Evolutionary conservation across 2,113 vertebrate genomes (phyloP), one percentile per base, ranked within the genome.

Genomic region (Chloropsis cyanopogon): DNA sequence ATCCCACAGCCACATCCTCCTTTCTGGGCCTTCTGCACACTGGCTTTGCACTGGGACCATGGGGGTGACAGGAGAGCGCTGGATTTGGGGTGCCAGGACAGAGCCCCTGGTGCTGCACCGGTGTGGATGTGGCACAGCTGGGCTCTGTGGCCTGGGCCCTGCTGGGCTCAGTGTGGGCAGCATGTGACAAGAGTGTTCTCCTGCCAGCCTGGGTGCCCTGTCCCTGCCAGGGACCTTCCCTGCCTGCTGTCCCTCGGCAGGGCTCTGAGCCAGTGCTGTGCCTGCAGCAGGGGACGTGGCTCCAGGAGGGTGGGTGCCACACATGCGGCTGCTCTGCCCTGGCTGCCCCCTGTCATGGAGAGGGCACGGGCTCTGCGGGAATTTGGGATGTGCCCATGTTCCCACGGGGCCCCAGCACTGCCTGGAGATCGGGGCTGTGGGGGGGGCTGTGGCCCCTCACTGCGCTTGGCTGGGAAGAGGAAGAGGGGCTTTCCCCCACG

Each of bases 381-480:
- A 3, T 39, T 77, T 0, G 0, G 50, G 47, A 6, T 14, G 25
- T 73, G 47, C 42, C 17, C 0, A 0, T 54, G 60, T 5, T 11
- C 25, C 42, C 44, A 61, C 64, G 81, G 56, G 42, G 54, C 33
- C 56, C 71, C 68, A 37, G 63, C n/a, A 3, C 19, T 12, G 22
- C 31, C 10, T 0, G 0, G 46, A 84, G 49, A 3, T 23, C 0
- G 0, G 60, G 42, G 41, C 41, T 63, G 25, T 59, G 41, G 73
- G 10, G 22, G 16, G 35, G 49, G 61, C 70, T 71, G 5, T 35
- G 39, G 35, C 25, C n/a, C 31, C 31, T 69, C n/a, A 4, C 79
- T 39, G 56, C 18, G 0, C 28, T 20, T 9, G 4, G 5, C 39
- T 69, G 69, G 46, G 49, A 61, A 63, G 44, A 85, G 31, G 71